A percentile compares a stretch with the other conserved stretches of the same genome.
Evolutionary conservation across 2,113 vertebrate species (phyloP).

Genomic region (Thymallus thymallus): DNA sequence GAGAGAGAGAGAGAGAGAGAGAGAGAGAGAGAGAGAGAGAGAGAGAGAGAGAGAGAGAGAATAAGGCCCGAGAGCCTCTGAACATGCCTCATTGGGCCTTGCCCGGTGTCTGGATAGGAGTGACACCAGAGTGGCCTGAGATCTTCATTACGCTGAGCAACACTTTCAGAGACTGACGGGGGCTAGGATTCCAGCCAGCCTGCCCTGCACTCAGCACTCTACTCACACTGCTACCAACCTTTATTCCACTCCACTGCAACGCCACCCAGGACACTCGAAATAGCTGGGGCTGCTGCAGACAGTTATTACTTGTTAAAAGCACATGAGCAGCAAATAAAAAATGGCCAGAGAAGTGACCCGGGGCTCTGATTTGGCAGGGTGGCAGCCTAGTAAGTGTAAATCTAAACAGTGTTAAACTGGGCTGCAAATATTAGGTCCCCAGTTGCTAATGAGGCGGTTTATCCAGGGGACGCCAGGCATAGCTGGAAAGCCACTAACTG

Average conservation of each 20-base stretch:
- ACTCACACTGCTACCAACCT: not conserved
- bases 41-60: not conserved
- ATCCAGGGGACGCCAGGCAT: slow-evolving; percentile 69
- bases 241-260: not conserved
- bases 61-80: slow-evolving; percentile 30
- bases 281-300: slow-evolving; percentile 15
- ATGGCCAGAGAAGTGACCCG: slow-evolving; percentile 36
- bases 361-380: slow-evolving; percentile 11
- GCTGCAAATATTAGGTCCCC: slow-evolving; percentile 70
- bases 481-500: slow-evolving; percentile 69
- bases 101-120: slow-evolving; percentile 39
- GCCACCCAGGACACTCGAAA: slow-evolving; percentile 18
- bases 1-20: not conserved
- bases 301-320: slow-evolving; percentile 47
- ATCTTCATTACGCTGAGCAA: slow-evolving; percentile 39
- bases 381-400: slow-evolving; percentile 63
- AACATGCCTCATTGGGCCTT: slow-evolving; percentile 38
- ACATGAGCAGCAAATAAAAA: slow-evolving; percentile 44
- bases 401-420: slow-evolving; percentile 69
- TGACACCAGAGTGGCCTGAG: slow-evolving; percentile 40
- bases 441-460: slow-evolving; percentile 75
- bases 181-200: slow-evolving; percentile 6
- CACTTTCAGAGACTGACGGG: slow-evolving; percentile 9
- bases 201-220: not conserved
- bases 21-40: not conserved